These are phyloP conservation scores for Gasteruption jaculator DNA, from an alignment of 2,888 invertebrate genomes.

Conservation along the genomic window DNA sequence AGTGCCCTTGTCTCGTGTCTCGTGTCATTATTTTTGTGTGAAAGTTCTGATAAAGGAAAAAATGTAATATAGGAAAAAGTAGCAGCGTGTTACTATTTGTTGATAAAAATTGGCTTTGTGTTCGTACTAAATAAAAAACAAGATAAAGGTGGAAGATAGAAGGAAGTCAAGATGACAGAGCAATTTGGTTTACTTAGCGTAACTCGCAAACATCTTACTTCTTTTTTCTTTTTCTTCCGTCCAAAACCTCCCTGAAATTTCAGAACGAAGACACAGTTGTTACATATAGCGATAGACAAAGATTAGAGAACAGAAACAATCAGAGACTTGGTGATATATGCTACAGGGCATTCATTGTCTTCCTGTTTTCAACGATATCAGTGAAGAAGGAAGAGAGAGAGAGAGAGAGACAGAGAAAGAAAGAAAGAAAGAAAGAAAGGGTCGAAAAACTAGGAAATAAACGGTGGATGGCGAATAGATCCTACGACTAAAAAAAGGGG, in stretches of 20 bases:
- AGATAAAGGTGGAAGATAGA: constrained; percentile 23
- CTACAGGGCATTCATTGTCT: too few relatives aligned
- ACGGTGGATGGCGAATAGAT: constrained; percentile 7
- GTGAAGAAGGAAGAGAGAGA: constrained; percentile 1
- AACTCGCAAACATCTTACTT: constrained; percentile 77
- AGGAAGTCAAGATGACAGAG: constrained; percentile 29
- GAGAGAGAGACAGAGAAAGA: constrained; percentile 5
- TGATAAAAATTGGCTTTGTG: not conserved
- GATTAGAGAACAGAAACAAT: not conserved
- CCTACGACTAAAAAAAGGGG: too few relatives aligned
- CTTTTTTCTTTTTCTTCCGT: constrained; percentile 98
- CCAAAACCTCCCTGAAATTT: constrained; percentile 84
- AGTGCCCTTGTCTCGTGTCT: too few relatives aligned
- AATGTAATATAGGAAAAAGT: too few relatives aligned
- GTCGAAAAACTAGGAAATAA: constrained; percentile 10
- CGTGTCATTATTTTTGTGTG: too few relatives aligned
- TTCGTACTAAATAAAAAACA: not conserved
- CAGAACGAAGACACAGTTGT: constrained; percentile 52
- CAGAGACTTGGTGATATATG: not conserved
- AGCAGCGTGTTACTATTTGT: too few relatives aligned
- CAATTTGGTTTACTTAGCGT: constrained; percentile 47
- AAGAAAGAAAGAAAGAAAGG: constrained; percentile 10
- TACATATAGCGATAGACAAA: constrained; percentile 43
- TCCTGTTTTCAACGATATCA: too few relatives aligned
- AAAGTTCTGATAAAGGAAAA: too few relatives aligned